A percentile compares a stretch with the other conserved stretches of the same genome.
Conservation (phyloP, 2,888 invertebrate genomes). For the Taenaris catops region DNA sequence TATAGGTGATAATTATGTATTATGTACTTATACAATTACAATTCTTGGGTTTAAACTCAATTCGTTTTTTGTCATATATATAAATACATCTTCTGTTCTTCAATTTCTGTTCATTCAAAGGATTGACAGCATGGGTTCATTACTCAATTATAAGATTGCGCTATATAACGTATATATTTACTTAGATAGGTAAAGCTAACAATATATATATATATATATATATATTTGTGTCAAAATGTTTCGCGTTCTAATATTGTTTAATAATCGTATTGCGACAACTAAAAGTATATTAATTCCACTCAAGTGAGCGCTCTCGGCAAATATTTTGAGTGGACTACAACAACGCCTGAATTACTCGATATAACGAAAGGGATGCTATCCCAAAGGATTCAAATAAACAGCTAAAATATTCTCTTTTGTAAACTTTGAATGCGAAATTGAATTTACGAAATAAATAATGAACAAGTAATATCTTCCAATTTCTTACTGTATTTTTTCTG, state of each 20-base stretch:
- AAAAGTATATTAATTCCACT: constrained; percentile 33
- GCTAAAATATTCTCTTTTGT: constrained; percentile 37
- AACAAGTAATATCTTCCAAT: constrained; percentile 4
- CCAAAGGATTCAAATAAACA: constrained; percentile 39
- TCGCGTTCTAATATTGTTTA: constrained; percentile 17
- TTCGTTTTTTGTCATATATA: too few relatives aligned
- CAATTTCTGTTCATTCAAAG: too few relatives aligned
- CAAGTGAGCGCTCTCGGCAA: constrained; percentile 41
- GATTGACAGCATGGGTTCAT: too few relatives aligned
- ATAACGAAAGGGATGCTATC: constrained; percentile 40
- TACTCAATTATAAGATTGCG: too few relatives aligned
- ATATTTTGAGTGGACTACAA: constrained; percentile 46
- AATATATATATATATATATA: too few relatives aligned
- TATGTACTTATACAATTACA: too few relatives aligned
- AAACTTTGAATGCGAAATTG: constrained; percentile 37
- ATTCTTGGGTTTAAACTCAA: too few relatives aligned
- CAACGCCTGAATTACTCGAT: constrained; percentile 42
- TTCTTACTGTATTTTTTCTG: neutral
- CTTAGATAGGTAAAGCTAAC: too few relatives aligned
- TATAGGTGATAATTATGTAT: too few relatives aligned
- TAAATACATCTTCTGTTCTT: too few relatives aligned
- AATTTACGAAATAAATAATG: constrained; percentile 26
- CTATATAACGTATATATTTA: too few relatives aligned
- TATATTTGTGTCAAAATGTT: too few relatives aligned
- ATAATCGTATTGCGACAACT: constrained; percentile 23